Conservation (phyloP, 2,888 invertebrate genomes). For the Lasioglossum oenotherae region DNA sequence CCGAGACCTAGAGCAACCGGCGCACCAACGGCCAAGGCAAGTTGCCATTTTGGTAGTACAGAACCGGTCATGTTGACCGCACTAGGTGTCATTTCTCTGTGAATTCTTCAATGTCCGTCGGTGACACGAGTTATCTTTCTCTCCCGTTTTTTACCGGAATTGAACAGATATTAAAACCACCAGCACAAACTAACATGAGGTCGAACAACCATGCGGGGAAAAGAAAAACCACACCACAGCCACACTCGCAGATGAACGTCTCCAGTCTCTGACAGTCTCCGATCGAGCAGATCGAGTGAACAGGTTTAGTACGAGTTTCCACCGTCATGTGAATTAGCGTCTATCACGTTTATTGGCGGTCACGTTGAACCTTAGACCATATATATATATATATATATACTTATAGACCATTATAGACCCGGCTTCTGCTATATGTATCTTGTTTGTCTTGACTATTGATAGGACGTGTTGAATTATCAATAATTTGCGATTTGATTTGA, state of each 20-base stretch:
- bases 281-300: constrained; percentile 28
- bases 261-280: neutral
- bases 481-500: neutral
- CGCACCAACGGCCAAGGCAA: constrained; percentile 93
- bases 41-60: constrained; percentile 93
- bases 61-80: constrained; percentile 81
- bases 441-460: too few species aligned
- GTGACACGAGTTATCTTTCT: constrained; percentile 1
- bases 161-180: constrained; percentile 26
- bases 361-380: too few species aligned
- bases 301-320: constrained; percentile 42
- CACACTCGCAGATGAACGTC: constrained; percentile 40
- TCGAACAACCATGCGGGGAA: constrained; percentile 35
- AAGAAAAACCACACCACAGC: constrained; percentile 9
- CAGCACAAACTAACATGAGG: constrained; percentile 28
- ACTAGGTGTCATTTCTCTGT: constrained; percentile 74
- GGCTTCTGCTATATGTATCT: too few species aligned
- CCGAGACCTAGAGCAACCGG: constrained; percentile 93
- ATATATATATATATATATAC: too few species aligned
- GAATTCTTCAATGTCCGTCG: constrained; percentile 10
- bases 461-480: too few species aligned
- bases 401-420: too few species aligned
- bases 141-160: neutral
- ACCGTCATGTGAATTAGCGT: too few species aligned
- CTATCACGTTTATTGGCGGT: too few species aligned